Evolutionary conservation across 2,113 vertebrate genomes (phyloP).

Genomic region (Chlamydotis undulata): DNA sequence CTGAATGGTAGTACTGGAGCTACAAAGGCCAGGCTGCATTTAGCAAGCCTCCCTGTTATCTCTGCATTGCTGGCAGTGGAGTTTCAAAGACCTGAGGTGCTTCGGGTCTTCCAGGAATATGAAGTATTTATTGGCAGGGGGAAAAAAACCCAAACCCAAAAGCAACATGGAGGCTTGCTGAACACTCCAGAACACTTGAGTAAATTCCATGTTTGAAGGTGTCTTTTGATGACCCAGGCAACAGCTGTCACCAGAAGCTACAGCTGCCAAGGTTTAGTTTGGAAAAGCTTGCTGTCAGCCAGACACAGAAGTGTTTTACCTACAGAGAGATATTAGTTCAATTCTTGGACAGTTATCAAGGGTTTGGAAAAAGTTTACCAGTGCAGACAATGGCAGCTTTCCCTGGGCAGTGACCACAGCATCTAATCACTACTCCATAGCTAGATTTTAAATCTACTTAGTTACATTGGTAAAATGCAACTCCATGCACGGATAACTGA

Average conservation of each 20-base stretch:
- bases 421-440: background rate
- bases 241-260: background rate
- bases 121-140: background rate
- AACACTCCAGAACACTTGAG: background rate
- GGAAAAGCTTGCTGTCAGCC: background rate
- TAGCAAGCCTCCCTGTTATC: background rate
- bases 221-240: background rate
- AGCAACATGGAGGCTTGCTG: background rate
- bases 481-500: background rate
- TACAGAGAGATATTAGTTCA: background rate
- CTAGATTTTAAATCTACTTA: conserved; percentile 8
- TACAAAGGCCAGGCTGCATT: background rate
- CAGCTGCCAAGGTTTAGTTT: background rate
- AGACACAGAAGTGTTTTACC: background rate
- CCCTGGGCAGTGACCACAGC: background rate
- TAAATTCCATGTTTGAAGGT: background rate
- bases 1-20: background rate
- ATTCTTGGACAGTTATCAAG: background rate
- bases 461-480: background rate
- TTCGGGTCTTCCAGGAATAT: background rate
- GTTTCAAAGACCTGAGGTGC: background rate
- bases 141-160: background rate
- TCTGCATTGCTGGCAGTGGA: background rate
- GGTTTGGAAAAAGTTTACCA: background rate
- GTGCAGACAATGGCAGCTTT: background rate